Evolutionary conservation across 2,888 invertebrate genomes (phyloP).

Genomic region (Acholoe squamosa): DNA sequence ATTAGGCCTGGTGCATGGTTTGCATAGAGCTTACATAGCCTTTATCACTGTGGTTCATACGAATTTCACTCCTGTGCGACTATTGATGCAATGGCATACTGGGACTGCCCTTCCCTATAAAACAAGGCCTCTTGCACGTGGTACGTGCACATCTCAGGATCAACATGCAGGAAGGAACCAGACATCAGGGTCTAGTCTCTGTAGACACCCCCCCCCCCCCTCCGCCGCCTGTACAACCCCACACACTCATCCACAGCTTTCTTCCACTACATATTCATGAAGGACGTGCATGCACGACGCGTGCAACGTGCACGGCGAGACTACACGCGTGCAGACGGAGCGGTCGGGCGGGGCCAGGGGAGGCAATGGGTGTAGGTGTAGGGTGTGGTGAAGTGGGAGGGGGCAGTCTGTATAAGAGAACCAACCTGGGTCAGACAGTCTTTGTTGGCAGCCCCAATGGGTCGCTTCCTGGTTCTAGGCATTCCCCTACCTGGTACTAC

Average conservation of each 20-base stretch:
- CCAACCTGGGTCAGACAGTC: constrained; percentile 46
- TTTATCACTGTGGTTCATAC: too few species aligned
- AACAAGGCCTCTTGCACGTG: too few species aligned
- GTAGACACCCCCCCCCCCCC: background rate
- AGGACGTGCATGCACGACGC: constrained; percentile 36
- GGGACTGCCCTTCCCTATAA: too few species aligned
- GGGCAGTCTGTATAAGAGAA: background rate
- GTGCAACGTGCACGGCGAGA: constrained; percentile 18
- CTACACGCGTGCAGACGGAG: background rate
- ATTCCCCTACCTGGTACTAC: background rate
- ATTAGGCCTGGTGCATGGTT: too few species aligned
- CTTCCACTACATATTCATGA: constrained; percentile 53
- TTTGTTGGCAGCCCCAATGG: constrained; percentile 16
- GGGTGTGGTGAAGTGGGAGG: background rate
- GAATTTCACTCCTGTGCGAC: too few species aligned
- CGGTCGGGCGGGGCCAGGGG: constrained; percentile 24
- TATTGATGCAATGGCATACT: too few species aligned
- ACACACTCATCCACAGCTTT: background rate
- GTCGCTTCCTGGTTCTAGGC: constrained; percentile 44
- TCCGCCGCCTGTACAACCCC: background rate
- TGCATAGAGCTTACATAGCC: too few species aligned
- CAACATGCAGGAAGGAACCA: background rate
- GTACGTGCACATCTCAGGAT: background rate
- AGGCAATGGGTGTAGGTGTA: background rate
- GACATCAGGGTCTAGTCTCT: too few species aligned